These are phyloP conservation scores for Hedya salicella DNA, from an alignment of 2,888 invertebrate species.

Conservation along the genomic window DNA sequence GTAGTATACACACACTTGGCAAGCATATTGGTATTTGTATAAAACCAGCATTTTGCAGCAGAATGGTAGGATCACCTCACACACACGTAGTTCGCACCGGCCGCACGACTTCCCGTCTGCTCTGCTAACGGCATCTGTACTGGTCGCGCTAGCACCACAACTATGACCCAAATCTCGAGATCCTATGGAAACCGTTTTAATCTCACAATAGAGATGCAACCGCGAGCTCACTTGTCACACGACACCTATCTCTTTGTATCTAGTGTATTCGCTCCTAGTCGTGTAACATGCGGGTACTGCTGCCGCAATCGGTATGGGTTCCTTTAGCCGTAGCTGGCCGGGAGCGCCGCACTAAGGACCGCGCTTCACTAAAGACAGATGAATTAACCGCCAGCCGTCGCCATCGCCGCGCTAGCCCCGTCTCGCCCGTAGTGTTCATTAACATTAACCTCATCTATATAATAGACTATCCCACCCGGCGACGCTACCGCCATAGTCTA, in stretches of 20 bases:
- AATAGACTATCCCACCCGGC: constrained; percentile 58
- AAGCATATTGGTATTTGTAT: not conserved
- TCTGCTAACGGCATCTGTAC: not conserved
- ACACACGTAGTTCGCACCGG: constrained; percentile 17
- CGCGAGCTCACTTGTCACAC: not conserved
- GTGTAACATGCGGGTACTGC: not conserved
- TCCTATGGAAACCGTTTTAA: no score
- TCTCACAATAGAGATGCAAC: no score
- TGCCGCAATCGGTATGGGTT: not conserved
- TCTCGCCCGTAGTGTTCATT: constrained; percentile 62
- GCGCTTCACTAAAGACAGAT: constrained; percentile 80
- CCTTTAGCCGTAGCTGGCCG: not conserved
- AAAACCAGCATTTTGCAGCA: not conserved
- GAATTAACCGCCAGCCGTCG: constrained; percentile 61
- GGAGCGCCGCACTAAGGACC: constrained; percentile 56
- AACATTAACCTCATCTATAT: constrained; percentile 58
- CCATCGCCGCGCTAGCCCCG: constrained; percentile 69
- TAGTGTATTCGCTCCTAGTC: not conserved
- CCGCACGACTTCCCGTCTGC: not conserved
- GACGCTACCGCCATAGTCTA: constrained; percentile 56
- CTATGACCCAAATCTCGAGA: no score
- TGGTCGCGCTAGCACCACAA: not conserved
- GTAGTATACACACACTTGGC: not conserved
- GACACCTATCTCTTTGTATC: not conserved
- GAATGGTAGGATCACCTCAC: not conserved